These are phyloP conservation scores for Melanotaenia duboulayi DNA, from an alignment of 2,113 vertebrate genomes.

Conservation along the genomic window DNA sequence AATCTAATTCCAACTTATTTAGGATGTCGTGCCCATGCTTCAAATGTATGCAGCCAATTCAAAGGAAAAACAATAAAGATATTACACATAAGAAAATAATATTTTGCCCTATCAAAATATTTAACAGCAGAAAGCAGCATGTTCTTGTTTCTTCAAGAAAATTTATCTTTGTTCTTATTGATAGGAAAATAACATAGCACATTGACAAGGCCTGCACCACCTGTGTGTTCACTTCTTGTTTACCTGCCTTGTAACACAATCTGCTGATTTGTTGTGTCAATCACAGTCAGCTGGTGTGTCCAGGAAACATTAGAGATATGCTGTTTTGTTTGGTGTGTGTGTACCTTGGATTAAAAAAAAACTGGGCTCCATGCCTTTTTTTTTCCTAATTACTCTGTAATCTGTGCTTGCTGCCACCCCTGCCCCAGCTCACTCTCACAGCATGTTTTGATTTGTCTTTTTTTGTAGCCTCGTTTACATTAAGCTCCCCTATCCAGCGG, in stretches of 20 bases:
- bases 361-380: slow-evolving; percentile 23
- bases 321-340: slow-evolving; percentile 30
- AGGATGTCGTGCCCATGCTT: no score
- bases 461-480: slow-evolving; percentile 54
- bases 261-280: not conserved
- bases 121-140: no score
- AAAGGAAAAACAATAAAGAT: no score
- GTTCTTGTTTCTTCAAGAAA: no score
- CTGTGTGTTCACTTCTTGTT: not conserved
- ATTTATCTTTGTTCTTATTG: no score
- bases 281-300: not conserved
- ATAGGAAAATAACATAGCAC: not conserved
- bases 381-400: slow-evolving; percentile 42
- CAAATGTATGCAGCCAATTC: no score
- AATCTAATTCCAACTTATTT: no score
- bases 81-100: no score
- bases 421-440: slow-evolving; percentile 37
- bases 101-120: no score
- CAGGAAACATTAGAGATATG: slow-evolving; percentile 21
- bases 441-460: slow-evolving; percentile 69
- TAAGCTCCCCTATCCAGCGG: slow-evolving; percentile 46
- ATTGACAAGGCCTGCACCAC: no score
- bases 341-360: slow-evolving; percentile 47
- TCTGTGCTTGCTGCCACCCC: slow-evolving; percentile 40
- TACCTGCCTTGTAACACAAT: not conserved